phyloP scores from a whole-genome alignment of 1,140 invertebrate genomes.

The Adoxophyes honmai region DNA sequence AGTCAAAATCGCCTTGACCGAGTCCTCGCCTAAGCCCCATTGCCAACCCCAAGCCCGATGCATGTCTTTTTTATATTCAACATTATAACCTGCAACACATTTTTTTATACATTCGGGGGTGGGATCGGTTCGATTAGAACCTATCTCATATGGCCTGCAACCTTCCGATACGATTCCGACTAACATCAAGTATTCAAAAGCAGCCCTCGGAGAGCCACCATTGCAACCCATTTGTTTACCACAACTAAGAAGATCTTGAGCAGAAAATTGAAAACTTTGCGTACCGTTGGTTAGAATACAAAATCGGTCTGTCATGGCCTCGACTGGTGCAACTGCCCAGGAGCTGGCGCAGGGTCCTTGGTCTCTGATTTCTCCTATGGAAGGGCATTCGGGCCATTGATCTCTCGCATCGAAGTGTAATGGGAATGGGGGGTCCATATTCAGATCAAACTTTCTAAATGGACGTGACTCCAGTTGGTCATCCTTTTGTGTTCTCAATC shows the following conservation, averaged over 20 bases:
- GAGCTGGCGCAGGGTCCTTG: constrained; percentile 82
- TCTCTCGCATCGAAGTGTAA: constrained; percentile 85
- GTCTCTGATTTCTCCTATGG: constrained; percentile 84
- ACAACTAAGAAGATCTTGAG: constrained; percentile 89
- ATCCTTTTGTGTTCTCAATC: constrained; percentile 83
- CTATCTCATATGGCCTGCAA: too few relatives aligned
- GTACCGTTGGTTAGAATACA: constrained; percentile 88
- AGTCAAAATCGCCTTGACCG: too few relatives aligned
- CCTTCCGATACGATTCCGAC: too few relatives aligned
- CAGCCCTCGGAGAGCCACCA: too few relatives aligned
- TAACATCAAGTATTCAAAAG: too few relatives aligned
- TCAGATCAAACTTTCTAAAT: constrained; percentile 30
- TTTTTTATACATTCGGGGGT: too few relatives aligned
- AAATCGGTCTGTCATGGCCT: constrained; percentile 91
- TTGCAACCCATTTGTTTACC: constrained; percentile 66
- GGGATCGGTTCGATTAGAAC: too few relatives aligned
- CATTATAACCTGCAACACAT: too few relatives aligned
- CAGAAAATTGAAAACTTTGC: constrained; percentile 83
- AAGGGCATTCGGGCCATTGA: constrained; percentile 88
- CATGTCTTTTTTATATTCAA: too few relatives aligned
- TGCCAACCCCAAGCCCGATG: too few relatives aligned
- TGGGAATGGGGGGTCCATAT: constrained; percentile 82
- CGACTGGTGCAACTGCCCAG: constrained; percentile 90
- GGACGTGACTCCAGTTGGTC: constrained; percentile 61
- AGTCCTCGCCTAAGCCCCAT: too few relatives aligned